Evolutionary conservation across 2,888 invertebrate species (phyloP).

Genomic region (Netelia virgata): DNA sequence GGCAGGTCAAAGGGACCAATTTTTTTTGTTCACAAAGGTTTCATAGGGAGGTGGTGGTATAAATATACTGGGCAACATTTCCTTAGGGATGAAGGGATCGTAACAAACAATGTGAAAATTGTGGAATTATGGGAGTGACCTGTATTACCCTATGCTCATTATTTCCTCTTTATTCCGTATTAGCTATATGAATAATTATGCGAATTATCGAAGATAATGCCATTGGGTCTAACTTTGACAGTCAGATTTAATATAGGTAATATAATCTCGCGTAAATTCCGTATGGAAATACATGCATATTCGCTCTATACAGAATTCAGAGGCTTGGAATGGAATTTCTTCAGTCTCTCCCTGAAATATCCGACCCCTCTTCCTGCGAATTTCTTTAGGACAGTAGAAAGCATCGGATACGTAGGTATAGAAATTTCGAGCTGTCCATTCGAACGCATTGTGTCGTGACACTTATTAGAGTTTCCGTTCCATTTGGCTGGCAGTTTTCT

Average conservation of each 20-base stretch:
- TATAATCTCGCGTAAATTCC: background rate
- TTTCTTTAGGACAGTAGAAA: background rate
- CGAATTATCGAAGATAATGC: background rate
- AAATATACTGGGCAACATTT: no score
- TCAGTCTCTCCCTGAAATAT: background rate
- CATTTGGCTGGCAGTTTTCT: constrained; percentile 7
- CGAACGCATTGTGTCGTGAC: constrained; percentile 46
- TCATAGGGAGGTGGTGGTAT: no score
- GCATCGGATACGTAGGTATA: background rate
- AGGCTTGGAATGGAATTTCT: background rate
- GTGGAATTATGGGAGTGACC: no score
- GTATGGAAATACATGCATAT: background rate
- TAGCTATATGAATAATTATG: no score
- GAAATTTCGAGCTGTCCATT: constrained; percentile 35
- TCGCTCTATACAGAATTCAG: background rate
- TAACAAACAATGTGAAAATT: no score
- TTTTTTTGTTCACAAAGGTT: no score
- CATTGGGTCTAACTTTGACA: background rate
- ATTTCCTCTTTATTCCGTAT: no score
- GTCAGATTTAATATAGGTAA: no score
- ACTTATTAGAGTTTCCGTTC: constrained; percentile 55
- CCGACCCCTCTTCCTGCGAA: background rate
- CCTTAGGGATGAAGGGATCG: no score
- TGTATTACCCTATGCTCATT: no score
- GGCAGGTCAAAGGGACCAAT: no score